Conservation (phyloP, 2,888 invertebrate species). For the Cetonia aurata region DNA sequence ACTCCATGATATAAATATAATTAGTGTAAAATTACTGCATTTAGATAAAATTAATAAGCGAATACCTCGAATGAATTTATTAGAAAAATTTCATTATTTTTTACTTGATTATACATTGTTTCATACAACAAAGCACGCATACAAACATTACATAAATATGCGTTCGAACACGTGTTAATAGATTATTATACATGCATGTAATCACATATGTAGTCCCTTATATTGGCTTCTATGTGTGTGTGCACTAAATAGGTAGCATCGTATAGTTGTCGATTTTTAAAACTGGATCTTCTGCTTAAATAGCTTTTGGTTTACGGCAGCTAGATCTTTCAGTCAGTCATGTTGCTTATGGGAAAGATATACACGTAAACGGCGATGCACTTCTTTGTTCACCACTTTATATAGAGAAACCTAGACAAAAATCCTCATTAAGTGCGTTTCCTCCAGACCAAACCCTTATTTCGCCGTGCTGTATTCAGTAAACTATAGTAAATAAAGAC, state of each 20-base stretch:
- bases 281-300: conserved; percentile 45
- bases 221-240: conserved; percentile 12
- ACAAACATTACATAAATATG: no score
- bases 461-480: background rate
- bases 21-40: no score
- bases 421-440: conserved; percentile 43
- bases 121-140: no score
- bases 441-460: conserved; percentile 30
- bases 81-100: no score
- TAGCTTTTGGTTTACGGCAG: conserved; percentile 46
- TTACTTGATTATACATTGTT: no score
- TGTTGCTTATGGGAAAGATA: conserved; percentile 39
- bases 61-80: no score
- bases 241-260: conserved; percentile 26
- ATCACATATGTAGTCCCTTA: conserved; percentile 11
- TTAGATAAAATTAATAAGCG: no score
- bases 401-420: conserved; percentile 43
- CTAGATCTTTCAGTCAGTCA: conserved; percentile 42
- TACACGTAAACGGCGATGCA: conserved; percentile 39
- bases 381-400: conserved; percentile 41
- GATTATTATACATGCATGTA: conserved; percentile 1
- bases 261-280: conserved; percentile 40
- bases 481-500: background rate
- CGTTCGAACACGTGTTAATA: conserved; percentile 2
- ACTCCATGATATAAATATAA: no score